Evolutionary conservation across 2,888 invertebrate genomes (phyloP), one percentile per base, ranked within the genome.

Genomic region (Zeuzera pyrina): DNA sequence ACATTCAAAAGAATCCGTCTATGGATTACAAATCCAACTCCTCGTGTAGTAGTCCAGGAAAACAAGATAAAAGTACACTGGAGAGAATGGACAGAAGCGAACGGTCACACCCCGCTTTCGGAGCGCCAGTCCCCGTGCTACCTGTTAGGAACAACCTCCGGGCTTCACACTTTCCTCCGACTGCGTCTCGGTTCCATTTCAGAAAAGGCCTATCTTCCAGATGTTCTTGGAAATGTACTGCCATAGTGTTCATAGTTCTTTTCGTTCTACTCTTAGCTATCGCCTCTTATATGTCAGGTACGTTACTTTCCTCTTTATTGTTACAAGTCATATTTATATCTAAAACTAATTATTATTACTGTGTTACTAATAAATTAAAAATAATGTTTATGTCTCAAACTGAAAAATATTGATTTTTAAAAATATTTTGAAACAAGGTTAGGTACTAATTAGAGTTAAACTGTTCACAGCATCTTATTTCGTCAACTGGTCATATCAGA

Each of bases 191-290:
- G 56, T 93, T 93, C 83, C 94, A 93, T 77, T 93, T 94, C 77
- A 89, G 92, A 66, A 94, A 94, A 86, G 93, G 92, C 52, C 85
- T 94, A 55, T 90, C 92, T 35, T 91, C 93, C 51, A 87, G 89
- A 57, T 97, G 97, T 81, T 93, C 94, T 43, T 96, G 96, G 94
- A 93, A 93, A 74, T 94, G 95, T 78, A 90, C 94, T 49, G 94
- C 95, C 43, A 92, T 97, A 65, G 89, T 92, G 49, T 91, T 94
- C 67, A 91, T 95, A 64, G 88, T 93, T 73, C 87, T 95, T 53
- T 90, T 93, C 52, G 89, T 93, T 53, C 87, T 93, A 57, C 87
- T 96, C 52, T 88, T 91, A 59, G 91, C 94, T 47, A 91, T 93
- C 47, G 87, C 95, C 49, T 90, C 92, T 49, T 94, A 94, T 83